Base-by-base conservation (phyloP, 1,140 invertebrate genomes). In the Nautilus pompilius region DNA sequence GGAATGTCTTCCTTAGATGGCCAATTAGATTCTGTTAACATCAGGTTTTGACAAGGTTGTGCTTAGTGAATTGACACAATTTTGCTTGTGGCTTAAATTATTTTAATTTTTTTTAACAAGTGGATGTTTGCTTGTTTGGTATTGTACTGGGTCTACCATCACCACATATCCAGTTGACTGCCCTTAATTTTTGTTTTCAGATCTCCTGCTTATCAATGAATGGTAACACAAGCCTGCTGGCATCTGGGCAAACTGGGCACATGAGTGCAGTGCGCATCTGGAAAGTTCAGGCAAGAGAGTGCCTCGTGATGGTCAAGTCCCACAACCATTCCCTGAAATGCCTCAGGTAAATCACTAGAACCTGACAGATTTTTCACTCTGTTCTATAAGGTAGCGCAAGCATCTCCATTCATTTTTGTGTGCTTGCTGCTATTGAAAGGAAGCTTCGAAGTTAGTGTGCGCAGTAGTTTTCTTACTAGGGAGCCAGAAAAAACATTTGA, bases 231-330 rank as follows among this genome's bases (percentile, higher is more conserved):
- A 70, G 72, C 20, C 56, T 83, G 10, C 61, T 83, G 29, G 81
- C 81, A 22, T 78, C 78, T 32, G 80, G 80, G 45, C 81, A 83
- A 68, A 79, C 78, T 45, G 81, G 81, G 0, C 63, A 62, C 22
- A 71, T 80, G 63, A 78, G 79, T 72, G 73, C 77, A 8, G 76
- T 82, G 3, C 63, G 80, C 34, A 61, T 83, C n/a, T 83, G 81
- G 81, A 78, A 73, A 56, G 77, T 77, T 58, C 58, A 74, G 33
- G 72, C 69, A 51, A 72, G 74, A 28, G 77, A 82, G 49, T 83
- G 80, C 63, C 63, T 82, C 0, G 71, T 75, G 26, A 75, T 82
- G 59, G 76, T 77, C 62, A 80, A 79, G 68, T 74, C 72, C 51
- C 80, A 82, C 63, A 76, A 70, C 20, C 80, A 81, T 63, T 77